Evolutionary conservation across 2,797 vertebrate genomes (phyloP), one percentile per base, ranked within the genome.

Genomic region (Hemibagrus guttatus): DNA sequence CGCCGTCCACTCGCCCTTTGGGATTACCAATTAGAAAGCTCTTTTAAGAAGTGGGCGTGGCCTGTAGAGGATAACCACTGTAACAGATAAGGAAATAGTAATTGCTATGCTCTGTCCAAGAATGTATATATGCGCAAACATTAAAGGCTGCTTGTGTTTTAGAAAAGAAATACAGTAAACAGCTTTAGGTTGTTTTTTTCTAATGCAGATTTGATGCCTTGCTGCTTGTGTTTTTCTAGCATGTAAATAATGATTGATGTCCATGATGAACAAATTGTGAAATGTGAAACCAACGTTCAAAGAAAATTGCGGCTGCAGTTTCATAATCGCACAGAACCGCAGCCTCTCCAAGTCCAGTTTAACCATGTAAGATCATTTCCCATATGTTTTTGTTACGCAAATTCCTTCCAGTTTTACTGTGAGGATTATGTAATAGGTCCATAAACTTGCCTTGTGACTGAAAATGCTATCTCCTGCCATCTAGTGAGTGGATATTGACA

Each of bases 11-110:
- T 88, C 87, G 75, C 90, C 87, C 74, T 74, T 6, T 75, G 80
- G 88, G 87, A 84, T 81, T 64, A 88, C 91, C 91, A 92, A 93
- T 92, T 84, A 91, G 52, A 91, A 86, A 71, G 76, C 61, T 6
- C 21, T 81, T 68, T 88, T 16, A 72, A 81, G 59, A 49, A 79
- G 87, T 89, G 56, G 84, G 84, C 80, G 89, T 83, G 64, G 78
- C n/a, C 4, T 17, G 58, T 4, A 12, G 21, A 52, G 26, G n/a
- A 26, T 14, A 39, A 59, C 35, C 31, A 19, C 31, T 58, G 58
- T 13, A 28, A 64, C 42, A 49, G 23, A 81, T 64, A 28, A 81
- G 39, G 59, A 28, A 82, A 64, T 66, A 21, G n/a, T 49, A 66
- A 49, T 52, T 81, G 42, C 23, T 64, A 6, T 21, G 66, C 21